A percentile compares a stretch with the other conserved stretches of the same genome.
Evolutionary conservation across 2,797 vertebrate species (phyloP).

Genomic region (Caiman crocodilus): DNA sequence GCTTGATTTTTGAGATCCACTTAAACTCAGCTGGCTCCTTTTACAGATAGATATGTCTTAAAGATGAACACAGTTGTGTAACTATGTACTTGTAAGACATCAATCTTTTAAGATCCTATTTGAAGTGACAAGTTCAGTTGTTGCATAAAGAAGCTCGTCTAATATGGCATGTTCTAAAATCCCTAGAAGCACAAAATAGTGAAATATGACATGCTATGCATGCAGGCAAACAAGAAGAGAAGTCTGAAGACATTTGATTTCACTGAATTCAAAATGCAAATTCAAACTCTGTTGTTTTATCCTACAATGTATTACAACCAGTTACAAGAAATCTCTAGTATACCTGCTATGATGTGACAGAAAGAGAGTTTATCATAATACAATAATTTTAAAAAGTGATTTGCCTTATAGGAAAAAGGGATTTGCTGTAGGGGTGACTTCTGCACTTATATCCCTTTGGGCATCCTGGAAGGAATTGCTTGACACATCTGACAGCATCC

Average conservation of each 20-base stretch:
- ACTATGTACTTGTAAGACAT: background rate
- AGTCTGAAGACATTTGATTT: fast-evolving
- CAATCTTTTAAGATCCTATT: background rate
- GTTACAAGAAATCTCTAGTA: fast-evolving
- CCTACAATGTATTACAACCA: background rate
- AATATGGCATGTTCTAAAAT: background rate
- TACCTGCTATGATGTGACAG: fast-evolving
- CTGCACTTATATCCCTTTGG: background rate
- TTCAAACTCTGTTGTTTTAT: background rate
- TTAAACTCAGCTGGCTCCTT: background rate
- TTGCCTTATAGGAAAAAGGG: background rate
- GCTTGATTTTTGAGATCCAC: fast-evolving
- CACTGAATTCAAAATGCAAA: background rate
- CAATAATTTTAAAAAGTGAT: background rate
- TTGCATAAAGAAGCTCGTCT: fast-evolving
- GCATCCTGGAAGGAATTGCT: background rate
- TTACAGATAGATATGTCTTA: background rate
- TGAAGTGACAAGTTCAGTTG: fast-evolving
- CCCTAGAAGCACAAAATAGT: background rate
- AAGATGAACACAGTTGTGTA: background rate
- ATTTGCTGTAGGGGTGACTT: background rate
- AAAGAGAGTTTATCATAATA: background rate
- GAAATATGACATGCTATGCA: fast-evolving
- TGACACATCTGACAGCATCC: background rate
- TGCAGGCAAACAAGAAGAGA: background rate